Evolutionary conservation across 2,888 invertebrate genomes (phyloP), one percentile per base, ranked within the genome.

Genomic region (Petrophora chlorosata): DNA sequence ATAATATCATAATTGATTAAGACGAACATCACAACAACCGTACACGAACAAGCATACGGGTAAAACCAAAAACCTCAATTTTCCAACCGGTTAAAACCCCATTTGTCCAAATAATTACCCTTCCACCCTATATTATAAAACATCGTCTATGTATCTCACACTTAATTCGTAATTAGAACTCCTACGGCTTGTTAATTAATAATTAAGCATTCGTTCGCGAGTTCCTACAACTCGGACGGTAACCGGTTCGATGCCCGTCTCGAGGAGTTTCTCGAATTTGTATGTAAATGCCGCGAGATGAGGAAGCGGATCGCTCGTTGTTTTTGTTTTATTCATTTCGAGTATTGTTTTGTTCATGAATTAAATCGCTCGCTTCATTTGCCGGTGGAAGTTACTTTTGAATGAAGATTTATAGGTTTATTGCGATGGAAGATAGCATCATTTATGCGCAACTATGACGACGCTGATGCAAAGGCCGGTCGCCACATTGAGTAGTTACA

Each of bases 251-350:
- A 79, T 76, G 76, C 72, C 67, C 59, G 58, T 43, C 53, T 56
- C 47, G 63, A 51, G 65, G 58, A 72, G 72, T 76, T 74, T 41
- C 67, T 67, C 65, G 70, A 75, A 81, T 82, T 79, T 77, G 76
- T 75, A 80, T 81, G 78, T 71, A 73, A 82, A 79, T 82, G 51
- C 57, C 12, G 32, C 48, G 50, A 58, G 54, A 61, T 61, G 66
- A 61, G 63, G 38, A 22, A 26, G 62, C 59, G 59, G 38, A 63
- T 69, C 71, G 69, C 72, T 77, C 74, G 72, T 72, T 73, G 70
- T 65, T 70, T 63, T 64, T 58, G 65, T 57, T 70, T 61, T 56
- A 46, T 57, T 61, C 52, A 45, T 52, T 58, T 32, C 15, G 41
- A 45, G 45, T 45, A 45, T 45, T 45, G 51, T 51, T 51, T 43